Evolutionary conservation across 2,888 invertebrate species (phyloP), one percentile per base, ranked within the genome.

Genomic region (Suillia variegata): DNA sequence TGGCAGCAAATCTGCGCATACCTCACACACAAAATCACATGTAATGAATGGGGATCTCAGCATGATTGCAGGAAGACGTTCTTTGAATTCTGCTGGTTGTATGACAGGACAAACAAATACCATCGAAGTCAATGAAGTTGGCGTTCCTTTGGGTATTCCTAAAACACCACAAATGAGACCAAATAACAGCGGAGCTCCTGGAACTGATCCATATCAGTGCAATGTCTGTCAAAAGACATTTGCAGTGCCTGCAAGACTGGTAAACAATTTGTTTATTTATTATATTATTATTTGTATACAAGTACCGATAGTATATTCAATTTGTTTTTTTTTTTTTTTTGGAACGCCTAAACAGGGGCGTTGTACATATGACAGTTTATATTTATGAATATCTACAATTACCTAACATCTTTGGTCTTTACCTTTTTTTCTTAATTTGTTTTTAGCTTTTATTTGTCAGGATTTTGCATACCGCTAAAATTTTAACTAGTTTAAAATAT

Each of bases 191-290:
- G 74, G 71, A 18, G 73, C 68, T 17, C 68, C 71, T 34, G 79
- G 81, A 18, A 82, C 83, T 24, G 93, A 93, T 83, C 92, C 93
- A 20, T 94, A 94, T 82, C 88, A 90, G 66, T 94, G 94, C 83
- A 92, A 94, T 82, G 93, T 93, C 69, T 95, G 94, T 81, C 88
- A 92, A 70, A 94, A 94, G 81, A 93, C 93, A 13, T 95, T 94
- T 80, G 93, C 94, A 45, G 94, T 94, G 54, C 94, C 94, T 22
- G 94, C 94, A 56, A 86, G 94, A 63, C 85, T 94, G 67, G 87
- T 87, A 61, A 80, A 80, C 76, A 31, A n/a, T n/a, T n/a, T n/a
- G n/a, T n/a, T n/a, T n/a, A n/a, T n/a, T n/a, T n/a, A n/a, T n/a
- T n/a, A n/a, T n/a, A n/a, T n/a, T n/a, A n/a, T n/a, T n/a, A n/a